phyloP scores from a whole-genome alignment of 2,888 invertebrate genomes.

The Strigamia maritima region DNA sequence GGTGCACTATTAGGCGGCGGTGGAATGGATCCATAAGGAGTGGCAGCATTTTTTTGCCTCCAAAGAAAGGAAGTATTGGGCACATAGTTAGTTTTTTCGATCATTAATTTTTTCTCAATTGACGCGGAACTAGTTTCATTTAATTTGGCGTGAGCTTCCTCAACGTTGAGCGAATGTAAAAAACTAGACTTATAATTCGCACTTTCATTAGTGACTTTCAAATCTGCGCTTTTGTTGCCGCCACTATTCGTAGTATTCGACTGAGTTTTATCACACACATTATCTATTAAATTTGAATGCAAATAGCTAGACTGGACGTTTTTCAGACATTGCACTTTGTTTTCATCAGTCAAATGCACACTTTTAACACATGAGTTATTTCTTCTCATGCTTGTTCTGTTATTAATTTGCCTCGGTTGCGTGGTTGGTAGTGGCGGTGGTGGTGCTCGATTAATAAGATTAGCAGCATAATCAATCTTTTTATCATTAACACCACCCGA shows the following conservation, averaged over 20 bases:
- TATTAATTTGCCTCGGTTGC: constrained; percentile 16
- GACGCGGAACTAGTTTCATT: not conserved
- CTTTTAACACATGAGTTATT: not conserved
- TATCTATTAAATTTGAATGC: not conserved
- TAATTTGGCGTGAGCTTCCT: not conserved
- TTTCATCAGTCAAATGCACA: not conserved
- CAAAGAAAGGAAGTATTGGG: constrained; percentile 37
- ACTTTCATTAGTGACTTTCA: not conserved
- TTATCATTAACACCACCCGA: not conserved
- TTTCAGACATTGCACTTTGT: not conserved
- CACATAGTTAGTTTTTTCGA: constrained; percentile 31
- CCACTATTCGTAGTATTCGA: not conserved
- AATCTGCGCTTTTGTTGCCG: not conserved
- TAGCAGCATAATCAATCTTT: not conserved
- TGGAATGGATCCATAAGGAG: not conserved
- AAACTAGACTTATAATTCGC: not conserved
- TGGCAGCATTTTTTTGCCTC: not conserved
- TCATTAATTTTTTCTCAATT: not conserved
- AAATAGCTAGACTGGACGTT: not conserved
- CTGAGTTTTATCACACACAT: not conserved
- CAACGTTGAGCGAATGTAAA: not conserved
- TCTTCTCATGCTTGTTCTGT: not conserved
- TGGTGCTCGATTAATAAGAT: not conserved
- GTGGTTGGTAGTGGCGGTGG: constrained; percentile 31
- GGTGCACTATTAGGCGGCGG: constrained; percentile 35